Conservation (phyloP, 2,113 vertebrate species). For the Gavialis gangeticus region DNA sequence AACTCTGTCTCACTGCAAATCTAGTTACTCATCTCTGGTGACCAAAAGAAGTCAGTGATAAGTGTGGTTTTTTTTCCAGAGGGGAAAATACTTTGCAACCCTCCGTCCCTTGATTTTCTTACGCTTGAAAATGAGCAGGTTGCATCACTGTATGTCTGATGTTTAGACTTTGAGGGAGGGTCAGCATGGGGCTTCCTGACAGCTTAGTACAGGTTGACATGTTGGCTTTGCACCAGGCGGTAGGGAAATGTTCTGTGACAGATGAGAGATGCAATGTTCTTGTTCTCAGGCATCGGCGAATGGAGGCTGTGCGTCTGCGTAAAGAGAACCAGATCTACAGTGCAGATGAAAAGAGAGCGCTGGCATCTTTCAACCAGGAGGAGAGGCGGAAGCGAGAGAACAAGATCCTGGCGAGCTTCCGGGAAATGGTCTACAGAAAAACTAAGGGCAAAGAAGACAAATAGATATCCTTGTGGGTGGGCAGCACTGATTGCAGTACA, state of each 20-base stretch:
- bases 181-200: neutral
- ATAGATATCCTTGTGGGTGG: constrained; percentile 60
- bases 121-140: neutral
- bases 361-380: constrained; percentile 98
- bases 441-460: constrained; percentile 98
- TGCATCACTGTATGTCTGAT: neutral
- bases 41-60: neutral
- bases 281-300: constrained; percentile 90
- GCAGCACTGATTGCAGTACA: neutral
- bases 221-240: neutral
- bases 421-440: constrained; percentile 98
- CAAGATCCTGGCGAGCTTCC: constrained; percentile 97
- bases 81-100: neutral
- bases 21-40: neutral
- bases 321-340: constrained; percentile 99
- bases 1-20: neutral
- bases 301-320: constrained; percentile 97
- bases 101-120: neutral
- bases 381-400: constrained; percentile 95
- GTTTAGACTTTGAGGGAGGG: neutral
- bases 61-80: neutral
- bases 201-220: neutral
- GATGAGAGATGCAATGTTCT: neutral
- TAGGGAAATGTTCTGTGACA: neutral
- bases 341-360: constrained; percentile 94